Conservation (phyloP, 2,113 vertebrate species). For the Isichthys henryi region DNA sequence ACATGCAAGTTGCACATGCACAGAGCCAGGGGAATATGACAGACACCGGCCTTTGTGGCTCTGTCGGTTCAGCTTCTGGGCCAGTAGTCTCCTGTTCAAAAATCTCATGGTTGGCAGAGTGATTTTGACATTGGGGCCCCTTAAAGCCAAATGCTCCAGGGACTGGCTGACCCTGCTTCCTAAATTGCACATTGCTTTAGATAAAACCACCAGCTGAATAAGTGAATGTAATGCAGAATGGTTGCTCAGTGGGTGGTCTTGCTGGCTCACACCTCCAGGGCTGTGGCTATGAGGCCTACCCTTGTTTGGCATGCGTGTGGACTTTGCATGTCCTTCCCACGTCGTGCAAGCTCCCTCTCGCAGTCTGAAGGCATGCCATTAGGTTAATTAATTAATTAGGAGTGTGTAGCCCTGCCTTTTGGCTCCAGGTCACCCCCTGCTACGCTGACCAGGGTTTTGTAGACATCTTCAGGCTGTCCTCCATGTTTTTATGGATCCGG, state of each 20-base stretch:
- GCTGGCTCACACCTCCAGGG: neutral
- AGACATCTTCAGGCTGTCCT: neutral
- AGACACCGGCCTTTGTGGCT: neutral
- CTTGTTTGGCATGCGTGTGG: neutral
- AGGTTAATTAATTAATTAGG: neutral
- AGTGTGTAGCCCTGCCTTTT: neutral
- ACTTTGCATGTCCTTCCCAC: neutral
- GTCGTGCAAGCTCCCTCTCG: neutral
- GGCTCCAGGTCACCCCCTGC: neutral
- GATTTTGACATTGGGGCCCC: neutral
- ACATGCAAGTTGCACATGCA: neutral
- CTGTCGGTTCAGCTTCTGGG: neutral
- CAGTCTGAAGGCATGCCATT: neutral
- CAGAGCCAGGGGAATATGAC: neutral
- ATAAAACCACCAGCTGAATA: neutral
- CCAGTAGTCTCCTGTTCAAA: neutral
- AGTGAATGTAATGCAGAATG: neutral
- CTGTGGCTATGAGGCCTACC: neutral
- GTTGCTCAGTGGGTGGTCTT: neutral
- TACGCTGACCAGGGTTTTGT: neutral
- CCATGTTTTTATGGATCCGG: neutral
- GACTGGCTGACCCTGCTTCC: neutral
- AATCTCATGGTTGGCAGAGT: neutral
- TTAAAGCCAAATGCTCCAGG: neutral
- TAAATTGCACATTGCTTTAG: neutral